Percentiles rank a stretch among this genome's conserved stretches.
Evolutionary conservation across 2,888 invertebrate species (phyloP).

Genomic region (Nomada hirtipes): DNA sequence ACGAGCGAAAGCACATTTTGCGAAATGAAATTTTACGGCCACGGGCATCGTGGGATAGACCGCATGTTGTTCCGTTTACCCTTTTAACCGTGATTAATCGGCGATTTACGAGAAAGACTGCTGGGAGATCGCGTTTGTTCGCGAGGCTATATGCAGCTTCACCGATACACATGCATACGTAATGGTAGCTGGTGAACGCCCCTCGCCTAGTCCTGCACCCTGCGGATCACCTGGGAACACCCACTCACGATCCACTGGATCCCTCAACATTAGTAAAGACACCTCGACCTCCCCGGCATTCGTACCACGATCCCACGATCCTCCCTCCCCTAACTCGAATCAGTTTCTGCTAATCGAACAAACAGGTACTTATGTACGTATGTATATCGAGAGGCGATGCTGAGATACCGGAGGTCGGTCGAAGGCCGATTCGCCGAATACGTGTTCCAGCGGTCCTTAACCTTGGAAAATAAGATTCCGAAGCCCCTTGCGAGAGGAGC

Average conservation of each 20-base stretch:
- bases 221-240: constrained; percentile 71
- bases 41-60: constrained; percentile 56
- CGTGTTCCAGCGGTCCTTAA: constrained; percentile 24
- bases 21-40: constrained; percentile 23
- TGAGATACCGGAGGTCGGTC: constrained; percentile 3
- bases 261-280: constrained; percentile 69
- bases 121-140: constrained; percentile 29
- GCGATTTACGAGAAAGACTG: constrained; percentile 53
- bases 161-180: constrained; percentile 3
- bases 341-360: constrained; percentile 7
- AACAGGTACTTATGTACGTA: not conserved
- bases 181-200: constrained; percentile 63
- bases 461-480: constrained; percentile 16
- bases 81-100: constrained; percentile 68
- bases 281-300: constrained; percentile 71
- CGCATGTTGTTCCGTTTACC: constrained; percentile 37
- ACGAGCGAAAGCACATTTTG: constrained; percentile 11
- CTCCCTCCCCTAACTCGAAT: constrained; percentile 44
- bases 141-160: constrained; percentile 23
- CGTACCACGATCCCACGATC: constrained; percentile 76
- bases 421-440: constrained; percentile 5
- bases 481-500: no score
- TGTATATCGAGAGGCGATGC: not conserved
- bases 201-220: constrained; percentile 49
- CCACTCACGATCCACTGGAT: constrained; percentile 76